Evolutionary conservation across 2,888 invertebrate species (phyloP), one percentile per base, ranked within the genome.

Genomic region (Electrophaes corylata): DNA sequence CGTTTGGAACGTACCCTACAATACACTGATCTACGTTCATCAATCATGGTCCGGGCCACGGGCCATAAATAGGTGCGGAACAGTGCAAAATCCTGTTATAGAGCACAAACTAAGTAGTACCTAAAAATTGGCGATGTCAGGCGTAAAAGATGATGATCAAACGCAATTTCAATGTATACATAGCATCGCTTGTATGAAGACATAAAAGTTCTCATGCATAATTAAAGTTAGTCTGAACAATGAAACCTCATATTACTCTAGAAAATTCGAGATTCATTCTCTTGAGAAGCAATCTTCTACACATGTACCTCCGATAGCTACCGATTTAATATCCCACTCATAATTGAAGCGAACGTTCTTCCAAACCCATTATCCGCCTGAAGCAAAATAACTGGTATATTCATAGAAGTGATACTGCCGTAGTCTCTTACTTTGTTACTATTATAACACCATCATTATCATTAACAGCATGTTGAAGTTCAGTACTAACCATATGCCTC

Each of bases 341-440:
- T 89, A 89, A 90, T 88, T 88, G 87, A 89, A 87, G 84, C 77
- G 76, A 82, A 78, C 86, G 87, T 87, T 89, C 90, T 88, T 89
- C 84, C 84, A 76, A 86, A 88, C 80, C 88, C 85, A 90, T 90
- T 88, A 90, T 80, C 70, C 71, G 71, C 76, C 60, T 44, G 43
- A 45, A 18, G 45, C 23, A 18, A 18, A 31, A 1, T 16, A 37
- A 37, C 37, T 16, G 8, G 0, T 37, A 8, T n/a, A 47, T 31
- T 29, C 0, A 26, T 49, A 53, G 58, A 58, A 40, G n/a, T 40
- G 53, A 41, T 40, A 53, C 35, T 53, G 26, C 6, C 0, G 8
- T 6, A 26, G 5, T 26, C 26, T 23, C 23, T n/a, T n/a, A 23
- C 3, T 23, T 23, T 23, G 6, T 4, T 0, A 23, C 23, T 1